Base-by-base conservation (phyloP, 2,888 invertebrate genomes). In the Sphinx pinastri region DNA sequence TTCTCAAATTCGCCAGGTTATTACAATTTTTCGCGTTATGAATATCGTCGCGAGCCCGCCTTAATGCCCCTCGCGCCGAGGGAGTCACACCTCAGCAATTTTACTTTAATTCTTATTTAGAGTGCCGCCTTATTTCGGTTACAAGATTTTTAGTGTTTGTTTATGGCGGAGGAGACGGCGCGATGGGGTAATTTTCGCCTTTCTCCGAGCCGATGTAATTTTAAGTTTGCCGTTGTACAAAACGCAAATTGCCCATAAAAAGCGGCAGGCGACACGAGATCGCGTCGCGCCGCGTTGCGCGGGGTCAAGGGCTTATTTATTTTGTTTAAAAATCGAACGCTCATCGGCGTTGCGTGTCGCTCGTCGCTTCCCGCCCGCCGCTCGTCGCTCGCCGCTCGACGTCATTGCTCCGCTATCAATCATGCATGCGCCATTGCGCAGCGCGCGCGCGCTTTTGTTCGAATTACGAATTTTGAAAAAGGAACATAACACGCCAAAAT, bases 11-110 rank as follows among this genome's bases (percentile, higher is more conserved):
- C 88, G 82, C 86, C 84, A 87, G 92, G 93, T 93, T 92, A 94
- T 94, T 94, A 94, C 93, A 94, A 94, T 94, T 94, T 94, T 90
- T 91, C 91, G 90, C 93, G 87, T 94, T 94, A 94, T 94, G 94
- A 94, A 94, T 94, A 94, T 92, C 91, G 91, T 87, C 87, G 88
- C 84, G 82, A 81, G 81, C 82, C 84, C 86, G 82, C 83, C 81
- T 81, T 87, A 85, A 87, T 86, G 84, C 84, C 85, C 85, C 84
- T 77, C 79, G 77, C 85, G 82, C 83, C 85, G 80, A 79, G 92
- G 92, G 92, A 88, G 89, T 88, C 90, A 91, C 92, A 92, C 90
- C 92, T 92, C 92, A 89, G 86, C 93, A 92, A 93, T 93, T 93
- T 88, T 88, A 90, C 91, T 92, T 92, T 93, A 94, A 93, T 93